Conservation (phyloP, 92 coral and sea anemone genomes). For the Epizoanthus rinbou region DNA sequence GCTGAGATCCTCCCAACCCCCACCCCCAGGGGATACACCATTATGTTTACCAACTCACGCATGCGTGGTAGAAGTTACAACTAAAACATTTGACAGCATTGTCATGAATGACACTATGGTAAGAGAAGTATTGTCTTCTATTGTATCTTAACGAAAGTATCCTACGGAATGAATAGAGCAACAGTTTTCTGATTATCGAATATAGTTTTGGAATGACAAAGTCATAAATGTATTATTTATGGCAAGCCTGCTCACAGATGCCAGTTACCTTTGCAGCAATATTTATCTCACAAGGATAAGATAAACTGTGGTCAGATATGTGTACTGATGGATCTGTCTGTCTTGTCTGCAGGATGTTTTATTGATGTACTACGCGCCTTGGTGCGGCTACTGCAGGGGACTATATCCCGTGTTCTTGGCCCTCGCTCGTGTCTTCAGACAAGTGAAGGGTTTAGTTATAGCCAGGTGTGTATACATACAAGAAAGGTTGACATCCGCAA, state of each 20-base stretch:
- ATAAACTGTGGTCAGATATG: neutral
- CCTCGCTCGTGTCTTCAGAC: conserved; percentile 78
- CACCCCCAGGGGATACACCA: conserved; percentile 10
- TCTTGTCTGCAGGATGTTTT: conserved; percentile 79
- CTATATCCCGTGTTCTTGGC: conserved; percentile 78
- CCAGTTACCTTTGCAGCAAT: neutral
- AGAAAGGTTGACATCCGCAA: too few relatives aligned
- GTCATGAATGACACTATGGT: conserved; percentile 90
- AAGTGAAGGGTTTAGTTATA: conserved; percentile 59
- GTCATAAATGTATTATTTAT: neutral
- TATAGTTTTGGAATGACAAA: neutral
- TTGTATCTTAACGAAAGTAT: neutral
- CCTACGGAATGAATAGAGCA: neutral
- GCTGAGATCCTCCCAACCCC: conserved; percentile 70
- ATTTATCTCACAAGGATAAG: neutral
- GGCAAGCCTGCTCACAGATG: neutral
- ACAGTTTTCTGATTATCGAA: neutral
- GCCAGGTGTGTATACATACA: conserved; percentile 66
- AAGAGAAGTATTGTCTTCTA: neutral
- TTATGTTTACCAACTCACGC: conserved; percentile 62
- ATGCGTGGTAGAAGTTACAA: conserved; percentile 82
- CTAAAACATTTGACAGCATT: conserved; percentile 62
- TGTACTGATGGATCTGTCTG: neutral
- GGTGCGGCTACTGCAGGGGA: conserved; percentile 94
- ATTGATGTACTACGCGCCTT: conserved; percentile 86